Percentiles rank a stretch among this genome's conserved stretches.
Conservation (phyloP, 2,113 vertebrate genomes). For the Proteles cristata region DNA sequence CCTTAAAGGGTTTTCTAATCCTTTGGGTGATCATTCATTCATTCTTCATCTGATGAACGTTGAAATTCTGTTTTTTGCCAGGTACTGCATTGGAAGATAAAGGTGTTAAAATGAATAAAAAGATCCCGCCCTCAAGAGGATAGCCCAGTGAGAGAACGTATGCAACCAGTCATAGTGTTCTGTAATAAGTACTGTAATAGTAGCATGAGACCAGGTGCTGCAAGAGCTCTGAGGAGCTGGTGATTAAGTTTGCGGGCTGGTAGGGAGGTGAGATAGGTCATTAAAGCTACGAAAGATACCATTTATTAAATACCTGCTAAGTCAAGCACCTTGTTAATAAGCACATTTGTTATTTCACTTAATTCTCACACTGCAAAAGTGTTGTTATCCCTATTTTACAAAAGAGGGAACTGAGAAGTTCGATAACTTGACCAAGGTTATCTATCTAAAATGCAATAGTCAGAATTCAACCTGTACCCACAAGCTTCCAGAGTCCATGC, state of each 20-base stretch:
- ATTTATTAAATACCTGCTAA: neutral
- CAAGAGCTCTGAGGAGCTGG: neutral
- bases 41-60: neutral
- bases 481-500: neutral
- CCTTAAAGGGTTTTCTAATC: neutral
- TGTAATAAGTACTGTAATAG: neutral
- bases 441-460: neutral
- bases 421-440: neutral
- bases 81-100: neutral
- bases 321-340: neutral
- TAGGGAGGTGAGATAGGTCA: neutral
- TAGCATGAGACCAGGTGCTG: neutral
- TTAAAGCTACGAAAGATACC: neutral
- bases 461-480: neutral
- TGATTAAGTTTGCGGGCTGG: neutral
- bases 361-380: neutral
- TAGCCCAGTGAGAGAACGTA: neutral
- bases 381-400: neutral
- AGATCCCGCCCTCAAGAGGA: neutral
- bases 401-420: neutral
- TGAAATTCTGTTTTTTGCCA: neutral
- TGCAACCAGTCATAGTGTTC: neutral
- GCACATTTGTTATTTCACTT: neutral
- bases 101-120: neutral
- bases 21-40: neutral